These are phyloP conservation scores for Octodon degus DNA, from an alignment of 2,113 vertebrate species.

Conservation along the genomic window DNA sequence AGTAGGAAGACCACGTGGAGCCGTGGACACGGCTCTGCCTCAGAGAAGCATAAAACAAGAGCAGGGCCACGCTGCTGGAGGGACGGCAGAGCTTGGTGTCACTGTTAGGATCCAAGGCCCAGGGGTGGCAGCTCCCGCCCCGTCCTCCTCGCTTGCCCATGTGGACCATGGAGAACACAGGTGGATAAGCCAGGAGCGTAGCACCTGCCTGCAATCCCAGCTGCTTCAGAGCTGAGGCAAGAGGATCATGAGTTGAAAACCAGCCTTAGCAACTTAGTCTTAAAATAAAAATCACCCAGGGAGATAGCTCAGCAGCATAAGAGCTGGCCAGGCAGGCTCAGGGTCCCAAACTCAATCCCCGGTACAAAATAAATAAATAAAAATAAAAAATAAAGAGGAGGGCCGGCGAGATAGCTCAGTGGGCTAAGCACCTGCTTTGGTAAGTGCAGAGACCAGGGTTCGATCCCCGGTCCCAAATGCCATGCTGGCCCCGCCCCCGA, in stretches of 20 bases:
- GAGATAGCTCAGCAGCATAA: too few relatives aligned
- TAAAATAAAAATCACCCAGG: not conserved
- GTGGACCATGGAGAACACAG: not conserved
- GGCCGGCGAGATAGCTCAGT: too few relatives aligned
- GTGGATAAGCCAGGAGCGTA: not conserved
- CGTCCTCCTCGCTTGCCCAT: not conserved
- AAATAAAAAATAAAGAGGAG: too few relatives aligned
- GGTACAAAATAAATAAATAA: too few relatives aligned
- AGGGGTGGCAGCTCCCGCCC: not conserved
- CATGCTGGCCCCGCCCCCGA: too few relatives aligned
- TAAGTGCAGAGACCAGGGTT: too few relatives aligned
- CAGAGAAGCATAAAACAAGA: not conserved
- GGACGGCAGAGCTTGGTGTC: fast-evolving
- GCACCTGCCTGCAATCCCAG: not conserved
- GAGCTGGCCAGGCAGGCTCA: too few relatives aligned
- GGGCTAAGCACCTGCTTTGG: too few relatives aligned
- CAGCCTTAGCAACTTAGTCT: not conserved
- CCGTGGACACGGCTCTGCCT: not conserved
- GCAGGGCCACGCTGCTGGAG: not conserved
- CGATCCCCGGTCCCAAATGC: too few relatives aligned
- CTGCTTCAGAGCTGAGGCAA: not conserved
- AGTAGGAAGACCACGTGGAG: not conserved
- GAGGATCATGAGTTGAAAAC: not conserved
- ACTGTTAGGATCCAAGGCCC: not conserved
- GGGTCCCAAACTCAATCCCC: too few relatives aligned